Base-by-base conservation (phyloP, 2,113 vertebrate species). In the Myrmophylax atrothorax region DNA sequence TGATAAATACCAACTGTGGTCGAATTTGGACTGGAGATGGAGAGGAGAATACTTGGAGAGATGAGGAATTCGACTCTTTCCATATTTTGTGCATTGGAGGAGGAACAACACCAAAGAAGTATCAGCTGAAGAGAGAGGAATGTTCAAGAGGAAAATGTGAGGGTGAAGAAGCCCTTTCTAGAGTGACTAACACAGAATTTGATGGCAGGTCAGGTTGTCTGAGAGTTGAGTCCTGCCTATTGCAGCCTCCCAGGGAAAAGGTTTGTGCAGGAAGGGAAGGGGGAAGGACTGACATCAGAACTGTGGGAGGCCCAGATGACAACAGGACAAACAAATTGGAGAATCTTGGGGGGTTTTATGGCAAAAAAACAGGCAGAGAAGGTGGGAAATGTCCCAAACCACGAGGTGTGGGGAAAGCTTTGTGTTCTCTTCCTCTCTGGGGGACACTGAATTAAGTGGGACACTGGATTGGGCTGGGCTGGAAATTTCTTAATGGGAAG, bases 341-440 rank as follows among this genome's bases (percentile, higher is more conserved):
- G 60, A 68, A 89, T 17, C 14, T 42, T 7, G 7, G 9, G 6
- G 23, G 37, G 6, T 8, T 69, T 9, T 31, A 46, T 0, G 1
- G 7, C 40, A 35, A 69, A 78, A 70, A 69, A 53, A 1, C 16
- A 63, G 37, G 7, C 23, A 60, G 38, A 70, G 35, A 81, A 89
- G 0, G 0, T 40, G 62, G 9, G 44, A 55, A 47, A 67, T 6
- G 23, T 31, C n/a, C 13, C 2, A 1, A 60, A 94, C 37, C 12
- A 9, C 9, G 25, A 44, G 5, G 4, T 16, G 7, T 50, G 40
- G 44, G 68, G 47, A 40, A 56, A 68, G 14, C 55, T 74, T 77
- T 84, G 23, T 18, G 15, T 77, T 64, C 75, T 40, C 3, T 66
- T 78, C 35, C 29, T 40, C 0, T 56, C 11, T 64, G 31, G 17